Evolutionary conservation across 2,888 invertebrate species (phyloP), one percentile per base, ranked within the genome.

Genomic region (Stenichneumon culpator): DNA sequence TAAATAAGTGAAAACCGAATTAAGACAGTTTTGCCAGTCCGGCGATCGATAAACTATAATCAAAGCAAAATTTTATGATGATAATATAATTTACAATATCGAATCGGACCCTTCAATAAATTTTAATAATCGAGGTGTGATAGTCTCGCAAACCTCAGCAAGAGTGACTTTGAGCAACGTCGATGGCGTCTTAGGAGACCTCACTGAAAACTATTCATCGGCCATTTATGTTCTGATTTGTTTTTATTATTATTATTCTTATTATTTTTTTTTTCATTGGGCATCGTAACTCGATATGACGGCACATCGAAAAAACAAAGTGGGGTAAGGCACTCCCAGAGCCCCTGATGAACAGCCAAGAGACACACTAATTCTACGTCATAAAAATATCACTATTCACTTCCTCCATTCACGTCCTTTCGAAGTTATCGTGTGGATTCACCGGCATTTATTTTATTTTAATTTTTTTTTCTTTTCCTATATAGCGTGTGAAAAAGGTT

Each of bases 361-460:
- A 75, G 72, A 84, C 80, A 63, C 80, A 84, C 79, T 83, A 68
- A 77, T 69, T 81, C 80, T 75, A 80, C 74, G 54, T 86, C 86
- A 84, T 86, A 80, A 86, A 84, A 86, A 86, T 86, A 86, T 86
- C 83, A 86, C 86, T 80, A 72, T 86, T 77, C 80, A 77, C 80
- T 79, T 65, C 79, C 52, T 39, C 72, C 36, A 47, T 63, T 60
- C 57, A 63, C 57, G 47, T 70, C 22, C 16, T 44, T 79, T 67
- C 39, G 39, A 79, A 79, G 28, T 72, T 60, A 52, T 72, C 63
- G 63, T n/a, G 54, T 60, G 65, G 19, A 65, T 65, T 60, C 63
- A 22, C 63, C 60, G 70, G 63, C 52, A 67, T 68, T 44, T 68
- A 47, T 36, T 67, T 68, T 25, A 25, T 50, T 69, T 9, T 50